Evolutionary conservation across 2,888 invertebrate genomes (phyloP).

Genomic region (Mythimna impura): DNA sequence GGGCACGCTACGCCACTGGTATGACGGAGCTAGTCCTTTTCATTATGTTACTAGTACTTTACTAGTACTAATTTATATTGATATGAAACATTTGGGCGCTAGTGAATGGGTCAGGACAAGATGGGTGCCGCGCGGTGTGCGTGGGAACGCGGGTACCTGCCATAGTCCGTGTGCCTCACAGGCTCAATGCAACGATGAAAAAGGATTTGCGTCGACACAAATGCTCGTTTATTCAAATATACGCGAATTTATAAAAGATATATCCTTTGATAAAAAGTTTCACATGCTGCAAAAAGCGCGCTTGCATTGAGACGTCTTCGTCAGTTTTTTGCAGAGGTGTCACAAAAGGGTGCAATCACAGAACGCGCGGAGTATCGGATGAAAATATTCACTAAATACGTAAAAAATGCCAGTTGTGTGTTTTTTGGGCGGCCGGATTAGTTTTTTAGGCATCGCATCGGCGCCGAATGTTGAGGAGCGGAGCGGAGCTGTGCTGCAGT

Average conservation of each 20-base stretch:
- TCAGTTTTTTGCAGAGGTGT: constrained; percentile 61
- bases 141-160: constrained; percentile 65
- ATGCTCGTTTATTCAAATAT: constrained; percentile 71
- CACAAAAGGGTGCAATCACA: constrained; percentile 76
- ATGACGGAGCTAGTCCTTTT: not conserved
- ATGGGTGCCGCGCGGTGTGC: constrained; percentile 7
- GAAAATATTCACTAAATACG: constrained; percentile 64
- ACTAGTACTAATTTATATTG: not conserved
- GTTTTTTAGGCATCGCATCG: constrained; percentile 51
- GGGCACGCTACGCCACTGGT: constrained; percentile 60
- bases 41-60: not conserved
- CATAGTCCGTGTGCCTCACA: constrained; percentile 64
- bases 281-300: constrained; percentile 50
- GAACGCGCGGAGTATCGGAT: constrained; percentile 64
- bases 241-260: constrained; percentile 65
- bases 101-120: not conserved
- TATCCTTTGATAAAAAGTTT: constrained; percentile 55
- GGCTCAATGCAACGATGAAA: constrained; percentile 65
- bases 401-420: constrained; percentile 74
- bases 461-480: not conserved
- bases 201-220: constrained; percentile 71
- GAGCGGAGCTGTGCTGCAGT: not conserved
- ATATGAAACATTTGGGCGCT: constrained; percentile 13
- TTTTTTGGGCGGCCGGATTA: constrained; percentile 72
- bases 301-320: constrained; percentile 80